Evolutionary conservation across 2,797 vertebrate genomes (phyloP), one percentile per base, ranked within the genome.

Genomic region (Lacerta viridis): DNA sequence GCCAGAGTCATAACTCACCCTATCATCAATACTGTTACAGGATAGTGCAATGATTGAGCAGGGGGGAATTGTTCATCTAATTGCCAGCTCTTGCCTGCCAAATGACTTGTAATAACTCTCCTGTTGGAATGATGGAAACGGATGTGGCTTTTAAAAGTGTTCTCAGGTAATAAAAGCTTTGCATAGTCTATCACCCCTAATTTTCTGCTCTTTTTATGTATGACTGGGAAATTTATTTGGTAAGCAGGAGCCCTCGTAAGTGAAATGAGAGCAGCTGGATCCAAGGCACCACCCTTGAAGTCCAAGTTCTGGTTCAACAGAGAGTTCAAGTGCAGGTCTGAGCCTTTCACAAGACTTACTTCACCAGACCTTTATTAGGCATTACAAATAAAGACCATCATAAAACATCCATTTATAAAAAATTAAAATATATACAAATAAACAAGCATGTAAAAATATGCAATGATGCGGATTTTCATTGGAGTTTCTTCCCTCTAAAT

Each of bases 71-170:
- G 85, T 93, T 93, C 93, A 93, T 89, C 91, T 96, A 94, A 95
- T 95, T 7, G 84, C 91, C 69, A 0, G 36, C 71, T 89, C 88
- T 89, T 92, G 90, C 88, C 94, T 95, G 91, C 94, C 95, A 95
- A 97, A 94, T 94, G 94, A 85, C 80, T 92, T 94, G 88, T 88
- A 92, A 85, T 90, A 83, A 77, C 18, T 92, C 87, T 95, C 95
- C 91, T 69, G 80, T 91, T 88, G 78, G 76, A 86, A 1, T 85
- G 74, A 89, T 91, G 94, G 94, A 87, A 94, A 95, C 91, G 80
- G 92, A 68, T 87, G 86, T 0, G 0, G 84, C 77, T 88, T 91
- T 91, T 93, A 93, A 91, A 93, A 83, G 88, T 92, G 92, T 93
- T 95, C 89, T 87, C 90, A 95, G 86, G 92, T 94, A 95, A 92